These are phyloP conservation scores for Himantopus leucocephalus DNA, from an alignment of 2,113 vertebrate genomes.

Conservation along the genomic window DNA sequence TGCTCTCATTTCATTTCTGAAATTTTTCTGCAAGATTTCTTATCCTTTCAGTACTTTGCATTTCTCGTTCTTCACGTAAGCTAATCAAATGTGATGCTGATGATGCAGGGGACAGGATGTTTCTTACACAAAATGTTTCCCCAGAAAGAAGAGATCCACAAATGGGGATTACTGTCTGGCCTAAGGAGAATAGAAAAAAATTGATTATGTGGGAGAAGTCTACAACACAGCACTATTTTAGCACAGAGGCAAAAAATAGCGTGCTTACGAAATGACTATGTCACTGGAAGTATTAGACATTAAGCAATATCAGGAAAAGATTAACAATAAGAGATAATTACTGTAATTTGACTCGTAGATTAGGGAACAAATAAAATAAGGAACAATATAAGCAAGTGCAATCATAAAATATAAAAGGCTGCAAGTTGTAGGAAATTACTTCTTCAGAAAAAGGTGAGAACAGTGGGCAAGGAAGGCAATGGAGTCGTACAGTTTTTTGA, in stretches of 20 bases:
- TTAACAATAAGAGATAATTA: conserved; percentile 40
- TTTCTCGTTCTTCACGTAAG: neutral
- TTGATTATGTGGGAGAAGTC: neutral
- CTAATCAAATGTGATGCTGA: neutral
- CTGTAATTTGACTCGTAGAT: conserved; percentile 15
- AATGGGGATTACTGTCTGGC: neutral
- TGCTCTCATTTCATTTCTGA: neutral
- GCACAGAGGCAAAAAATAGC: neutral
- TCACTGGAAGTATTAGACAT: neutral
- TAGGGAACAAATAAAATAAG: conserved; percentile 24
- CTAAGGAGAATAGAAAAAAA: neutral
- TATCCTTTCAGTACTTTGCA: neutral
- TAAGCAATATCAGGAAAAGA: conserved; percentile 27
- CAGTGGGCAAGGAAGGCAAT: neutral
- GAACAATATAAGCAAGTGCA: conserved; percentile 1
- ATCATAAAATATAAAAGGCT: neutral
- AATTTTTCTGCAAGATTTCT: neutral
- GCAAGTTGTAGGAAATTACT: neutral
- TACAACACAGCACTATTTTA: neutral
- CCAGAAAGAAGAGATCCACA: neutral
- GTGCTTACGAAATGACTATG: neutral
- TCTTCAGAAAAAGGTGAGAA: conserved; percentile 3
- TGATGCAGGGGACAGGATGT: neutral
- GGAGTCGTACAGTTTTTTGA: neutral
- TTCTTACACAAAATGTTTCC: neutral